These are phyloP conservation scores for Sacculina carcini DNA, from an alignment of 2,888 invertebrate species.

Conservation along the genomic window DNA sequence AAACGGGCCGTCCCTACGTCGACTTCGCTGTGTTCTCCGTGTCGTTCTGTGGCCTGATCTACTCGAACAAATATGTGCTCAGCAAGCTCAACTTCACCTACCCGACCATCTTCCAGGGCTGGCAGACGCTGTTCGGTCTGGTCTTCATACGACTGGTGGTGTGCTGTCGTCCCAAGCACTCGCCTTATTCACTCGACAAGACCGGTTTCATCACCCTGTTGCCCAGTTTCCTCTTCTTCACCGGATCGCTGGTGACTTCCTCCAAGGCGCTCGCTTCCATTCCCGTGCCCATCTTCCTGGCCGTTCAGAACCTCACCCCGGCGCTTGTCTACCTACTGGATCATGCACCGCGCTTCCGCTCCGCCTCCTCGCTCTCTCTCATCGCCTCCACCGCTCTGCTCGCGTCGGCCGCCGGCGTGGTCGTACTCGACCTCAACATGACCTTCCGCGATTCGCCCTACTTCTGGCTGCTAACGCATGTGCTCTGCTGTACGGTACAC, in stretches of 20 bases:
- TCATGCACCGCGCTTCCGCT: slow-evolving; percentile 13
- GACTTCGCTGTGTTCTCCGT: background rate
- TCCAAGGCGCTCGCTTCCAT: slow-evolving; percentile 17
- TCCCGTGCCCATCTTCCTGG: slow-evolving; percentile 16
- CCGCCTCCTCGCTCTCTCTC: slow-evolving; percentile 10
- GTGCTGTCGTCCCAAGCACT: slow-evolving; percentile 8
- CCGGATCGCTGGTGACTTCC: slow-evolving; percentile 16
- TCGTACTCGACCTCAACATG: slow-evolving; percentile 13
- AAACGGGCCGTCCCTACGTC: background rate
- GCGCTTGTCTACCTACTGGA: slow-evolving; percentile 16
- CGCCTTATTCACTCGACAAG: slow-evolving; percentile 14
- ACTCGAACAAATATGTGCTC: slow-evolving; percentile 16
- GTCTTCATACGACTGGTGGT: slow-evolving; percentile 15
- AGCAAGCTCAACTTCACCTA: slow-evolving; percentile 17
- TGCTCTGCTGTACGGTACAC: slow-evolving; percentile 15
- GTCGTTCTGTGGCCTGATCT: background rate
- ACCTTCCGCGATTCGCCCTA: slow-evolving; percentile 16
- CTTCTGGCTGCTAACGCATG: slow-evolving; percentile 16
- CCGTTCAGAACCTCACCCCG: slow-evolving; percentile 15
- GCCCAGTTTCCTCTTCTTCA: slow-evolving; percentile 16
- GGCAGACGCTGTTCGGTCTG: slow-evolving; percentile 18
- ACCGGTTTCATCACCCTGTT: slow-evolving; percentile 15
- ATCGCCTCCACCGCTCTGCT: slow-evolving; percentile 14
- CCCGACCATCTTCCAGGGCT: slow-evolving; percentile 19
- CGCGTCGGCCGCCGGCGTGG: slow-evolving; percentile 11